phyloP scores from a whole-genome alignment of 2,888 invertebrate genomes.

The Lithophane semibrunnea region DNA sequence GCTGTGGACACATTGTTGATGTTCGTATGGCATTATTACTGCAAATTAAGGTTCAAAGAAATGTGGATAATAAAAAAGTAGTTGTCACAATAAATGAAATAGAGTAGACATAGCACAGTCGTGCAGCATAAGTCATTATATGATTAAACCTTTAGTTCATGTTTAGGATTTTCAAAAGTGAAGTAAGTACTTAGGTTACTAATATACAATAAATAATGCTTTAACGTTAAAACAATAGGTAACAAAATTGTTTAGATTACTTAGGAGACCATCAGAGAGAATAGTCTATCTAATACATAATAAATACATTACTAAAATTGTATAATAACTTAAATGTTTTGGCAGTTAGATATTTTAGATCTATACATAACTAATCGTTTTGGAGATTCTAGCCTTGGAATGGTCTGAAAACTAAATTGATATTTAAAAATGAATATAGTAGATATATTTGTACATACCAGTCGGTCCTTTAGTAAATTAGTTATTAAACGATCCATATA shows the following conservation, averaged over 20 bases:
- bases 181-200: not conserved
- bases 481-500: slow-evolving; percentile 33
- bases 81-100: too few relatives aligned
- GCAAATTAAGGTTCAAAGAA: slow-evolving; percentile 3
- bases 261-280: not conserved
- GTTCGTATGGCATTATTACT: slow-evolving; percentile 12
- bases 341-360: slow-evolving; percentile 13
- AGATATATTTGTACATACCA: not conserved
- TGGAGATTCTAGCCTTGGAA: slow-evolving; percentile 34
- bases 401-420: slow-evolving; percentile 28
- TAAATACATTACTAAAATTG: slow-evolving; percentile 3
- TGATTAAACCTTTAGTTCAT: not conserved
- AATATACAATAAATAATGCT: not conserved
- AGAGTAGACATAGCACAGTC: not conserved
- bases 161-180: not conserved
- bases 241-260: not conserved
- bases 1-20: slow-evolving; percentile 4
- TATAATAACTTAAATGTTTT: slow-evolving; percentile 12
- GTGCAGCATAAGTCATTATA: not conserved
- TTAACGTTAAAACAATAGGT: not conserved
- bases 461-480: slow-evolving; percentile 13
- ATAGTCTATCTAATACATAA: not conserved
- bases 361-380: slow-evolving; percentile 15
- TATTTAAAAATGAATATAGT: not conserved
- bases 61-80: not conserved